These are phyloP conservation scores for Barypeithes pellucidus DNA, from an alignment of 2,888 invertebrate species.

Conservation along the genomic window DNA sequence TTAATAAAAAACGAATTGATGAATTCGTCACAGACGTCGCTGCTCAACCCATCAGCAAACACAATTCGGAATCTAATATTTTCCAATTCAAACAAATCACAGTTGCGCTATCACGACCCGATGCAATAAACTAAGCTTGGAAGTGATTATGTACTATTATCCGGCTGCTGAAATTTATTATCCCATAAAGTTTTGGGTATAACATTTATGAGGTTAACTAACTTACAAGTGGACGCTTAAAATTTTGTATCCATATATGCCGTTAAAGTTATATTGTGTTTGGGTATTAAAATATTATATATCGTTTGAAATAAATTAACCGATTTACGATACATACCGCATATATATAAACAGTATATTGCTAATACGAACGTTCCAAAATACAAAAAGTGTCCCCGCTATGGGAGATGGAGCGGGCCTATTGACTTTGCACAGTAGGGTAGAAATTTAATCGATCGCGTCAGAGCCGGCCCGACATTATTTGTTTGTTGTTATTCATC, in stretches of 20 bases:
- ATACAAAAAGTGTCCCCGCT: too few species aligned
- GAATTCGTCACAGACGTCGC: too few species aligned
- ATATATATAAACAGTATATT: too few species aligned
- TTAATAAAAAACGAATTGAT: too few species aligned
- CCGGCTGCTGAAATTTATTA: constrained; percentile 20
- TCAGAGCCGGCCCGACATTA: too few species aligned
- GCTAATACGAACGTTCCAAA: too few species aligned
- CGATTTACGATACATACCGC: too few species aligned
- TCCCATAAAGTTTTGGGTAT: constrained; percentile 22
- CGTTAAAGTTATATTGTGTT: constrained; percentile 24
- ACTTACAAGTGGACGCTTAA: constrained; percentile 23
- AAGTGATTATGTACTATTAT: constrained; percentile 27
- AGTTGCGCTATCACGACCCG: constrained; percentile 12
- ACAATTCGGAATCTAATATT: constrained; percentile 8
- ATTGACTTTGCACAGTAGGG: too few species aligned
- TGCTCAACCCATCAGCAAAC: too few species aligned
- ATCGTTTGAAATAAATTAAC: neutral
- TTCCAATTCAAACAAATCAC: constrained; percentile 18
- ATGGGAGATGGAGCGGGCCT: too few species aligned
- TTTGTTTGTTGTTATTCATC: too few species aligned
- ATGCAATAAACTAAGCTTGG: constrained; percentile 23
- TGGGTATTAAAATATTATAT: constrained; percentile 15
- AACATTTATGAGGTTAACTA: constrained; percentile 26
- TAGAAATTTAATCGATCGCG: too few species aligned
- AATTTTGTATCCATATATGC: constrained; percentile 13